Evolutionary conservation across 2,888 invertebrate species (phyloP).

Genomic region (Melanostoma scalare): DNA sequence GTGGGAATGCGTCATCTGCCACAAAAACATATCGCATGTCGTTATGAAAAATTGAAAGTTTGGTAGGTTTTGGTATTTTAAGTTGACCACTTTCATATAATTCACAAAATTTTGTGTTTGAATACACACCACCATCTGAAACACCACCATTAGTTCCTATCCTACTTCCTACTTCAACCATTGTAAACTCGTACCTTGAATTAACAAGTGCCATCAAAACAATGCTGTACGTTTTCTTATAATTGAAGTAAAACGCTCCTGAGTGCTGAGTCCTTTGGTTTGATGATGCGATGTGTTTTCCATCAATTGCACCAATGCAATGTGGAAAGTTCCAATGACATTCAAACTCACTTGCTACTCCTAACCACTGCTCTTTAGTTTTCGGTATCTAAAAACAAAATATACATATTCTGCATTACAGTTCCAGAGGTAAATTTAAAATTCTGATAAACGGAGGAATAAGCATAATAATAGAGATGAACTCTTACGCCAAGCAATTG

Average conservation of each 20-base stretch:
- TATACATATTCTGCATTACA: too few species aligned
- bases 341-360: too few species aligned
- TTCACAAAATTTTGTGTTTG: slow-evolving; percentile 34
- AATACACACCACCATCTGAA: slow-evolving; percentile 55
- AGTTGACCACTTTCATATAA: slow-evolving; percentile 18
- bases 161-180: slow-evolving; percentile 42
- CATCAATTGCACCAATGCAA: too few species aligned
- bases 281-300: too few species aligned
- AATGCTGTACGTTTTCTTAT: slow-evolving; percentile 17
- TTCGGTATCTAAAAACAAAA: too few species aligned
- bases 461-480: background rate
- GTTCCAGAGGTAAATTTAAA: too few species aligned
- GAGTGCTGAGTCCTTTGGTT: background rate
- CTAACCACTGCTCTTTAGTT: too few species aligned
- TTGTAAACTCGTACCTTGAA: slow-evolving; percentile 36
- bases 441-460: too few species aligned
- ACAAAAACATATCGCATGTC: slow-evolving; percentile 1
- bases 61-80: background rate
- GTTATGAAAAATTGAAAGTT: slow-evolving; percentile 4
- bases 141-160: slow-evolving; percentile 49
- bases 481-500: background rate
- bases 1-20: slow-evolving; percentile 9
- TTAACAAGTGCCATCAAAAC: slow-evolving; percentile 7
- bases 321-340: too few species aligned
- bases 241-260: slow-evolving; percentile 1